Evolutionary conservation across 2,113 vertebrate genomes (phyloP).

Genomic region (Ia io): DNA sequence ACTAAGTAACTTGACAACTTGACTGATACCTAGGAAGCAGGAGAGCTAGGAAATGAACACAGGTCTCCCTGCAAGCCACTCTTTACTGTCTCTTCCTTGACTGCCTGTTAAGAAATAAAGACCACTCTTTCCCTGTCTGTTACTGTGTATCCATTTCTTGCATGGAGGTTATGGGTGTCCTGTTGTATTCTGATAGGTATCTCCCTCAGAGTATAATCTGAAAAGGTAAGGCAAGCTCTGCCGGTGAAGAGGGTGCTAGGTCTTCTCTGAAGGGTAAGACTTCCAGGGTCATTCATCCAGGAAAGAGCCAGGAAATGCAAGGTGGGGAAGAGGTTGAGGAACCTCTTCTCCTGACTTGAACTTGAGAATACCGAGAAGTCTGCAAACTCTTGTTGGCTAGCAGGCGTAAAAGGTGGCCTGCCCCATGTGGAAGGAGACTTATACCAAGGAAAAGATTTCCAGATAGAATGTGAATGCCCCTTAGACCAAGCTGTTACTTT

Average conservation of each 20-base stretch:
- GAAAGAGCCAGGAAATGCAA: not conserved
- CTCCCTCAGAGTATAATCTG: not conserved
- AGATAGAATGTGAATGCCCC: not conserved
- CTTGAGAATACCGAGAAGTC: not conserved
- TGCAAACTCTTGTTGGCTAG: not conserved
- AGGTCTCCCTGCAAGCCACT: not conserved
- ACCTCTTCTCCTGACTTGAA: not conserved
- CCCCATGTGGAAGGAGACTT: not conserved
- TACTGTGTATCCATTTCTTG: not conserved
- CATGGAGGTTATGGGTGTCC: not conserved
- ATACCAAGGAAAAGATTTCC: not conserved
- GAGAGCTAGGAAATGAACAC: not conserved
- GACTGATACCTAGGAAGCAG: not conserved
- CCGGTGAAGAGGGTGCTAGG: not conserved
- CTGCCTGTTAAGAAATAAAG: not conserved
- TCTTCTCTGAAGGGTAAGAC: not conserved
- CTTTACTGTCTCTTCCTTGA: not conserved
- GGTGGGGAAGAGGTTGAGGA: not conserved
- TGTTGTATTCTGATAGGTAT: not conserved
- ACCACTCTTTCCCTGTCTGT: not conserved
- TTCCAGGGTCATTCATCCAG: not conserved
- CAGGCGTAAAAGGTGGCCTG: not conserved
- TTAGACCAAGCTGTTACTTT: not conserved
- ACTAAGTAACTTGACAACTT: not conserved
- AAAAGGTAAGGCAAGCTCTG: not conserved